Percentiles rank a stretch among this genome's conserved stretches.
These are phyloP conservation scores for Philonicus albiceps DNA, from an alignment of 2,888 invertebrate genomes.

Conservation along the genomic window DNA sequence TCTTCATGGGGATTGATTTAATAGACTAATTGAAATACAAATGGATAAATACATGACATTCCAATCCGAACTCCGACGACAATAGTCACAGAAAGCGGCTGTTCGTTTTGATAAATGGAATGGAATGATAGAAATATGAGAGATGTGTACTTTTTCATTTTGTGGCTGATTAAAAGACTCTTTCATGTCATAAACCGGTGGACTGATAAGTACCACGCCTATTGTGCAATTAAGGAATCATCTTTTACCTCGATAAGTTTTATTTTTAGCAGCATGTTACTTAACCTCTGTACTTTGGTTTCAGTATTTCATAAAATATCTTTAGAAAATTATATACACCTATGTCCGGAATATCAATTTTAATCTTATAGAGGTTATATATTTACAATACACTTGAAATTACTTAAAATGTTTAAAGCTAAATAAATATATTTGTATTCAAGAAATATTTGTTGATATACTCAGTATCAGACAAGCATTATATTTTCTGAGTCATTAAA, in stretches of 20 bases:
- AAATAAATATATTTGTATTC: background rate
- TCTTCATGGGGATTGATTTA: background rate
- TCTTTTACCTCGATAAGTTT: background rate
- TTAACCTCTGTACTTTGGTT: conserved; percentile 5
- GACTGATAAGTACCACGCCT: background rate
- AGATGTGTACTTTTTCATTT: background rate
- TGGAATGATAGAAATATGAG: background rate
- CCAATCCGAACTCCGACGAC: background rate
- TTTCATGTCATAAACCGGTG: background rate
- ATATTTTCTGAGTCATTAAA: background rate
- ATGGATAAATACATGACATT: conserved; percentile 6
- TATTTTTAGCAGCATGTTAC: conserved; percentile 17
- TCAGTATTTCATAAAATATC: background rate
- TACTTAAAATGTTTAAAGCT: background rate
- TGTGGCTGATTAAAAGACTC: background rate
- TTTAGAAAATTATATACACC: background rate
- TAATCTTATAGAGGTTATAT: background rate
- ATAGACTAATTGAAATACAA: conserved; percentile 14
- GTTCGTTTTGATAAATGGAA: background rate
- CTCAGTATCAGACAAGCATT: background rate
- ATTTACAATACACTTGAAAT: background rate
- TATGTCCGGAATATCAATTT: background rate
- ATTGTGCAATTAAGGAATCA: conserved; percentile 8
- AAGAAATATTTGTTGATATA: background rate
- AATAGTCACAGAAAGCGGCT: background rate